phyloP scores from a whole-genome alignment of 2,888 invertebrate genomes.

The Lasius platythorax region DNA sequence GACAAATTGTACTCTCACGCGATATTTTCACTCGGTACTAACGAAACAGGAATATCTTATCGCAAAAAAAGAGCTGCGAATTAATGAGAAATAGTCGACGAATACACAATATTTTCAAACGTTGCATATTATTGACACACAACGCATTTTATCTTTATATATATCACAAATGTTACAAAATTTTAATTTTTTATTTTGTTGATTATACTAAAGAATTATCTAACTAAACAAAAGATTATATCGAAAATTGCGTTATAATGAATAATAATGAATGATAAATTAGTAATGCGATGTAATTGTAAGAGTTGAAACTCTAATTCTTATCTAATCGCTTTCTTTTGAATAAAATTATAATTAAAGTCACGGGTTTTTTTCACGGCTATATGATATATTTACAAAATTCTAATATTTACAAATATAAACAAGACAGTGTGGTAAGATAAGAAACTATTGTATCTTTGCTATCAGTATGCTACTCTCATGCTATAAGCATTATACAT shows the following conservation, averaged over 20 bases:
- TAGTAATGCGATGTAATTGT: no score
- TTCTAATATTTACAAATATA: neutral
- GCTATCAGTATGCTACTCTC: neutral
- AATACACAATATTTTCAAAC: neutral
- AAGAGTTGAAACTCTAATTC: no score
- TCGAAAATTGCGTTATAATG: neutral
- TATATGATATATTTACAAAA: neutral
- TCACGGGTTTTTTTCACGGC: neutral
- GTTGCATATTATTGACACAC: no score
- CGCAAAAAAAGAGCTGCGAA: neutral
- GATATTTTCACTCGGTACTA: neutral
- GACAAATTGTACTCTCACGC: neutral
- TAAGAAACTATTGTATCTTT: neutral
- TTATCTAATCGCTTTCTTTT: neutral
- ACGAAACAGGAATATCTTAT: neutral
- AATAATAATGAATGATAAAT: neutral
- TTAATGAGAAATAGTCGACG: neutral
- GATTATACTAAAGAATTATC: neutral
- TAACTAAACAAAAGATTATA: neutral
- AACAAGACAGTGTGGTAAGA: neutral
- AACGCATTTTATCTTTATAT: neutral
- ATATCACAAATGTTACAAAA: constrained; percentile 17
- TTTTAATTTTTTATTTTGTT: constrained; percentile 3
- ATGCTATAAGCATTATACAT: neutral
- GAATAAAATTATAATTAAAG: neutral